Conservation (phyloP, 2,797 vertebrate genomes). For the Setipinna tenuifilis region DNA sequence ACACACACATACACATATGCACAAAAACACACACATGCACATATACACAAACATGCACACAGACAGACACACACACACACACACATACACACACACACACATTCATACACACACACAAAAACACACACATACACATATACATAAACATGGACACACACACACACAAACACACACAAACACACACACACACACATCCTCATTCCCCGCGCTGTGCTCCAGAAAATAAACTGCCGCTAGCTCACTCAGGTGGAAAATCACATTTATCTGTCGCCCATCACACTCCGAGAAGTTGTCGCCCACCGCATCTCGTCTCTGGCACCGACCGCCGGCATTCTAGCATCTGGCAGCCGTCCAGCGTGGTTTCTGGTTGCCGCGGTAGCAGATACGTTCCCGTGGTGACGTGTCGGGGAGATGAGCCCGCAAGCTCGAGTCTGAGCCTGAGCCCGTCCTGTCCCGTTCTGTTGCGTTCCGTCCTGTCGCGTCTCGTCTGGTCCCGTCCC, state of each 20-base stretch:
- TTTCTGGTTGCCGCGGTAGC: not conserved
- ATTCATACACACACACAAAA: too few relatives aligned
- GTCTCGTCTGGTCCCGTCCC: too few relatives aligned
- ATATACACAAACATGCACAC: too few relatives aligned
- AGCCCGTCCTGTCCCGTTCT: too few relatives aligned
- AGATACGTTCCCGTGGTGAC: not conserved
- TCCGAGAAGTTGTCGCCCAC: not conserved
- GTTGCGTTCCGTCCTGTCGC: too few relatives aligned
- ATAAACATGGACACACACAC: too few relatives aligned
- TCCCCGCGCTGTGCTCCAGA: not conserved
- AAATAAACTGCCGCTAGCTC: not conserved
- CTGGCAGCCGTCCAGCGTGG: not conserved
- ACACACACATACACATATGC: too few relatives aligned
- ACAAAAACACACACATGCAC: too few relatives aligned
- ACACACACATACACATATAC: not conserved
- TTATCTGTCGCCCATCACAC: not conserved
- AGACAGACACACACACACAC: too few relatives aligned
- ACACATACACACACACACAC: too few relatives aligned
- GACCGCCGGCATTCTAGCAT: not conserved
- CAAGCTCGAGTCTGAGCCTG: not conserved
- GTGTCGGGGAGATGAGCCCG: not conserved
- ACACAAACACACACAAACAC: not conserved
- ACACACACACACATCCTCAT: not conserved
- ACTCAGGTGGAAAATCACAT: not conserved
- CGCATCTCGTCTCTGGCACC: not conserved